Conservation (phyloP, 2,113 vertebrate species). For the Brachypteracias leptosomus region DNA sequence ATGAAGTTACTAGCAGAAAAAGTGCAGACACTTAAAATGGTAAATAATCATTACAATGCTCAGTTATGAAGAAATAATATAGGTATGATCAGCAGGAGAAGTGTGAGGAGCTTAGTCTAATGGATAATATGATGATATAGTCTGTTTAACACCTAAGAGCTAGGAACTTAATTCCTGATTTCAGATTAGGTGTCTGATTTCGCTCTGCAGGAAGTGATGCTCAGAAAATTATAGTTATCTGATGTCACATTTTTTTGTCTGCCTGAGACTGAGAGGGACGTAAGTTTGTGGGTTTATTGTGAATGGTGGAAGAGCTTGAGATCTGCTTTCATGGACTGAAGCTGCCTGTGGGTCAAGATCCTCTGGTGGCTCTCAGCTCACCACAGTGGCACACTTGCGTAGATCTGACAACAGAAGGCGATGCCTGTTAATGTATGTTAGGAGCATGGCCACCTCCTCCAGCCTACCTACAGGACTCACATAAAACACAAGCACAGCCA, state of each 20-base stretch:
- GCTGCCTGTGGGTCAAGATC: not conserved
- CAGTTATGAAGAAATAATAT: not conserved
- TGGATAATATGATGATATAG: not conserved
- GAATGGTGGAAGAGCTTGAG: not conserved
- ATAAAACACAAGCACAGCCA: not conserved
- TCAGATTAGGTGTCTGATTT: not conserved
- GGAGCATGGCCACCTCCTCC: not conserved
- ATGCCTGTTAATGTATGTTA: too few relatives aligned
- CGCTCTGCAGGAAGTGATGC: not conserved
- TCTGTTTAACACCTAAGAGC: not conserved
- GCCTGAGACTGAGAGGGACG: not conserved
- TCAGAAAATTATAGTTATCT: not conserved
- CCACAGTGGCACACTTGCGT: rapidly evolving
- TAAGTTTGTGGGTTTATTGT: not conserved
- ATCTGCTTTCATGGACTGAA: not conserved
- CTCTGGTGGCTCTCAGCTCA: not conserved
- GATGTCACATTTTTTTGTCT: not conserved
- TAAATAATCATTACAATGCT: not conserved
- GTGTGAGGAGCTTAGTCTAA: not conserved
- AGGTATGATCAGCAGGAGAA: not conserved
- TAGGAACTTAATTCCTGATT: not conserved
- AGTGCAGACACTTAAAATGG: not conserved
- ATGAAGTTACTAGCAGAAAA: not conserved
- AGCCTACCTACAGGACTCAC: rapidly evolving
- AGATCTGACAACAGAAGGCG: not conserved